Evolutionary conservation across 37 sponge, comb jelly and placozoan species (phyloP).

Genomic region (Chondrosia reniformis): DNA sequence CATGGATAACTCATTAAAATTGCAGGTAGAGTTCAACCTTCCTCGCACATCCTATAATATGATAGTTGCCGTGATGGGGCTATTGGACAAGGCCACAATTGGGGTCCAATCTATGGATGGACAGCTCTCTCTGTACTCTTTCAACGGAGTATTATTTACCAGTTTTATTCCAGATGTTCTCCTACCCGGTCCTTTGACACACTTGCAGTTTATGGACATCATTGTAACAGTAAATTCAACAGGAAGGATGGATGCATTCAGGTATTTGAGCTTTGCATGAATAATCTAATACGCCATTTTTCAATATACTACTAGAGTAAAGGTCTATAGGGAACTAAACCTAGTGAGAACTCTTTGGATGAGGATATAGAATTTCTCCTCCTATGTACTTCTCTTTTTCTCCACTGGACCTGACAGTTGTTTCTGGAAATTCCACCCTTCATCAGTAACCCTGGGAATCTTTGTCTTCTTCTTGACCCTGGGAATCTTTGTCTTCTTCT

Average conservation of each 20-base stretch:
- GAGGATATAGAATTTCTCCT: too few relatives aligned
- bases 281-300: too few relatives aligned
- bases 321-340: too few relatives aligned
- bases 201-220: conserved; percentile 54
- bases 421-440: too few relatives aligned
- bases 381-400: too few relatives aligned
- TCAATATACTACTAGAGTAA: too few relatives aligned
- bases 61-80: conserved; percentile 78
- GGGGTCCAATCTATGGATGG: conserved; percentile 98
- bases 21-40: conserved; percentile 41
- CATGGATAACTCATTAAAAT: conserved; percentile 30
- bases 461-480: too few relatives aligned
- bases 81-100: conserved; percentile 44
- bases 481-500: too few relatives aligned
- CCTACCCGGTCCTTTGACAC: conserved; percentile 82
- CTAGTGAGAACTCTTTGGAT: too few relatives aligned
- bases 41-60: conserved; percentile 80
- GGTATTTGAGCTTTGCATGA: conserved; percentile 23
- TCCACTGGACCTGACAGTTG: too few relatives aligned
- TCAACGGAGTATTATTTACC: conserved; percentile 50
- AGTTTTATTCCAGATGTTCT: conserved; percentile 86
- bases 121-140: conserved; percentile 73
- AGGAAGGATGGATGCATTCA: conserved; percentile 52
- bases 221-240: conserved; percentile 66
- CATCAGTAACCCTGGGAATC: too few relatives aligned